Percentiles rank a stretch among this genome's conserved stretches.
phyloP scores from a whole-genome alignment of 2,113 vertebrate genomes.

The Platycercus adscitus region DNA sequence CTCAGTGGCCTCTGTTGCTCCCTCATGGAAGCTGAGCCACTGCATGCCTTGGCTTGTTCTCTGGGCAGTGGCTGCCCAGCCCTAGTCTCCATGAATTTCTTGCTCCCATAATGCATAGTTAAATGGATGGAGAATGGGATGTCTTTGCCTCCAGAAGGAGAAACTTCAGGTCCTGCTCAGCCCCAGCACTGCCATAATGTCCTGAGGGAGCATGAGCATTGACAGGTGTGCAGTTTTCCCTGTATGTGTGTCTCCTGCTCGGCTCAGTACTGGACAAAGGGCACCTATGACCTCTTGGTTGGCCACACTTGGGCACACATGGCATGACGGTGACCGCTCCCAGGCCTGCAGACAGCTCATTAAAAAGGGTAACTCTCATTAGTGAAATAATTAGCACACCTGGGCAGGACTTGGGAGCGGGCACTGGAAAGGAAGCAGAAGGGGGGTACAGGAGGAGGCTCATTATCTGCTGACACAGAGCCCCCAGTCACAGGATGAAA shows the following conservation, averaged over 20 bases:
- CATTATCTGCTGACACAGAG: not conserved
- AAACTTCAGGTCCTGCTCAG: not conserved
- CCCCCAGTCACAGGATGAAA: not conserved
- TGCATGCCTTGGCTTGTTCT: not conserved
- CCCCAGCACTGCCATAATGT: not conserved
- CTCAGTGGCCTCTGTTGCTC: fast-evolving
- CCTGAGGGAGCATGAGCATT: not conserved
- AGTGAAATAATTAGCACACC: slow-evolving; percentile 53
- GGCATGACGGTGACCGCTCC: not conserved
- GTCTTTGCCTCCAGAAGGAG: not conserved
- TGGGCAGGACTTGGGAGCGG: slow-evolving; percentile 11
- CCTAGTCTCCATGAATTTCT: not conserved
- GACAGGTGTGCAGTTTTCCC: not conserved
- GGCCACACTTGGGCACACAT: fast-evolving
- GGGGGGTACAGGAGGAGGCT: not conserved
- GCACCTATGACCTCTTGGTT: not conserved
- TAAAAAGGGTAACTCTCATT: slow-evolving; percentile 25
- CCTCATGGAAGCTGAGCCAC: not conserved
- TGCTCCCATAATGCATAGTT: not conserved
- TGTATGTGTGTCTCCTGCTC: fast-evolving
- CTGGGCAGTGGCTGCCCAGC: not conserved
- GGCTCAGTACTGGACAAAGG: not conserved
- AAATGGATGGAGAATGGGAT: not conserved
- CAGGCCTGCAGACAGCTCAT: slow-evolving; percentile 13
- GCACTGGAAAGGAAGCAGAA: not conserved